phyloP scores from a whole-genome alignment of 2,113 vertebrate genomes.

The Tragelaphus scriptus region DNA sequence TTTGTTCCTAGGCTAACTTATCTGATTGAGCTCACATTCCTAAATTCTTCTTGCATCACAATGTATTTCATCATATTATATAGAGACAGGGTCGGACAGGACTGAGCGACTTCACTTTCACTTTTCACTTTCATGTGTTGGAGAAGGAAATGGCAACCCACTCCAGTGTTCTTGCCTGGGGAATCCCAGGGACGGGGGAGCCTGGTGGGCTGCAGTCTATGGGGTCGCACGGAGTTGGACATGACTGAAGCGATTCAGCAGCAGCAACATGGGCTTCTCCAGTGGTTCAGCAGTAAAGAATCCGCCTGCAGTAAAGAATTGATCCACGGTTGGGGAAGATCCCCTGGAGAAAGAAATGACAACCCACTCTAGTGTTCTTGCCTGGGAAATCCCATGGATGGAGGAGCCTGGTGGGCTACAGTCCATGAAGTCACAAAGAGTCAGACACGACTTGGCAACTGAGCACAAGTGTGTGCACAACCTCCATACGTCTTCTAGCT shows the following conservation, averaged over 20 bases:
- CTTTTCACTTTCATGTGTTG: not conserved
- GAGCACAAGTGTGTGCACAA: fast-evolving
- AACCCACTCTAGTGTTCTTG: not conserved
- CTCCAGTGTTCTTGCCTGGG: not conserved
- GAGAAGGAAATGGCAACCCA: not conserved
- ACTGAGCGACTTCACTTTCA: too few species aligned
- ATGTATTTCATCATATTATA: not conserved
- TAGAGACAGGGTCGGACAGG: not conserved
- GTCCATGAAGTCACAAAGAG: not conserved
- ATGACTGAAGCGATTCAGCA: too few species aligned
- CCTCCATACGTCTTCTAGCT: too few species aligned
- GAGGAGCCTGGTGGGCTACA: not conserved
- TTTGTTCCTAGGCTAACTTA: not conserved
- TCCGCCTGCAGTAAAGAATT: too few species aligned
- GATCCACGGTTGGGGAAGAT: too few species aligned
- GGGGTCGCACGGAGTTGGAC: not conserved
- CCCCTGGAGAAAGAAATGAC: not conserved
- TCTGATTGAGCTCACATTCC: not conserved
- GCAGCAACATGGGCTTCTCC: too few species aligned
- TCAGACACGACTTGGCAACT: not conserved
- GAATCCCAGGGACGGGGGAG: not conserved
- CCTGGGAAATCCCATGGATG: not conserved
- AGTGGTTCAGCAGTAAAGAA: too few species aligned
- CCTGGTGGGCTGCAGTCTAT: not conserved
- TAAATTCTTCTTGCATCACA: not conserved